phyloP scores from a whole-genome alignment of 2,113 vertebrate species.

The Phalacrocorax aristotelis region DNA sequence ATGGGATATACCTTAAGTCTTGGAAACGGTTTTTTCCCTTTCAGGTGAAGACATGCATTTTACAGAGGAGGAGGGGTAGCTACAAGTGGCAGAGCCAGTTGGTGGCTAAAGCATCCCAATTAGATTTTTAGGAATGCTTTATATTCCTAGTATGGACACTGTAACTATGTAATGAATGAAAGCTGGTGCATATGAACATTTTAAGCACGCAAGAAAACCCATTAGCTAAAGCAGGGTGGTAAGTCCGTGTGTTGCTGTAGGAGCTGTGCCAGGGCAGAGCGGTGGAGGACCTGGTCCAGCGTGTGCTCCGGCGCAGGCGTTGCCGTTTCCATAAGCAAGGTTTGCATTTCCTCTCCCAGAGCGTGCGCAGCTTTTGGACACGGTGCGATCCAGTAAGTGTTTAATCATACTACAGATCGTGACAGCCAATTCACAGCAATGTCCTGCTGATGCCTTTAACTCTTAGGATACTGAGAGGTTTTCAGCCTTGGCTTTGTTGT shows the following conservation, averaged over 20 bases:
- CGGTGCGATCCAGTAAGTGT: not conserved
- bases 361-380: not conserved
- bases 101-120: not conserved
- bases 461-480: not conserved
- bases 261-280: not conserved
- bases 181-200: not conserved
- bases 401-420: not conserved
- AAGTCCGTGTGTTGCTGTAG: not conserved
- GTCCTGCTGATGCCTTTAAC: not conserved
- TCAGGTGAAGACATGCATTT: not conserved
- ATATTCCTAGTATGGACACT: not conserved
- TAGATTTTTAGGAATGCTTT: not conserved
- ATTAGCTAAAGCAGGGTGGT: not conserved
- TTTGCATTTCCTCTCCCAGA: not conserved
- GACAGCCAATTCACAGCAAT: not conserved
- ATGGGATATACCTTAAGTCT: not conserved
- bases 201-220: not conserved
- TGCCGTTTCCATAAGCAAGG: not conserved
- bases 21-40: not conserved
- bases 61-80: not conserved
- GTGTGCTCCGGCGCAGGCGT: rapidly evolving
- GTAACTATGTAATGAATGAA: not conserved
- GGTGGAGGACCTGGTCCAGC: not conserved
- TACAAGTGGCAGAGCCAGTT: not conserved
- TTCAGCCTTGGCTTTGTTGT: not conserved